Conservation (phyloP, 2,113 vertebrate genomes). For the Leptobrachium ailaonicum region DNA sequence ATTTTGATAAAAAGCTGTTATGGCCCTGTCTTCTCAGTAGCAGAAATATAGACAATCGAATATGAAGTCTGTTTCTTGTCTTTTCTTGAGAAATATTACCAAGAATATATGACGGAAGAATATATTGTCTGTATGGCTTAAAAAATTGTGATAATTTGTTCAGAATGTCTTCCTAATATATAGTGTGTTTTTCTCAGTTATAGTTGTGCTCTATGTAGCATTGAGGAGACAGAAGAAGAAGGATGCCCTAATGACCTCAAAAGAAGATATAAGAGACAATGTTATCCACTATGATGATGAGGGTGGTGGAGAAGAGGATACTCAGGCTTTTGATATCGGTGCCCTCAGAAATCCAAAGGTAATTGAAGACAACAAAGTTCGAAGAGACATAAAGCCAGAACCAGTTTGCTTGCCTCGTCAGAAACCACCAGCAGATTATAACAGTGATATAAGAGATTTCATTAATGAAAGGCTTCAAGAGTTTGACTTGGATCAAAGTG, state of each 20-base stretch:
- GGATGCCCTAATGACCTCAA: conserved; percentile 95
- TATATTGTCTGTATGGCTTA: too few relatives aligned
- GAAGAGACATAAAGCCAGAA: conserved; percentile 93
- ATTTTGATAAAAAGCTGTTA: too few relatives aligned
- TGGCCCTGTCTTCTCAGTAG: too few relatives aligned
- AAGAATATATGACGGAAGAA: too few relatives aligned
- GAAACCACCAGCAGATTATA: conserved; percentile 73
- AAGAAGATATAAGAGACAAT: conserved; percentile 96
- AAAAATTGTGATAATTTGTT: too few relatives aligned
- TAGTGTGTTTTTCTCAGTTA: conserved; percentile 72
- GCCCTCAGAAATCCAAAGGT: conserved; percentile 93
- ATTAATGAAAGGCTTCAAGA: conserved; percentile 87
- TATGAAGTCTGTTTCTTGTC: too few relatives aligned
- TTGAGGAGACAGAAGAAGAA: conserved; percentile 92
- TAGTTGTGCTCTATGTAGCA: conserved; percentile 93
- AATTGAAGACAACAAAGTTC: conserved; percentile 86
- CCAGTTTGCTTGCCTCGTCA: conserved; percentile 65
- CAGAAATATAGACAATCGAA: too few relatives aligned
- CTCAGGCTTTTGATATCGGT: conserved; percentile 96
- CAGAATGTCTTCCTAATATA: background rate
- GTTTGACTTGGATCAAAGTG: conserved; percentile 82
- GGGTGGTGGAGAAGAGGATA: conserved; percentile 96
- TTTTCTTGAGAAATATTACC: too few relatives aligned
- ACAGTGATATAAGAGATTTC: conserved; percentile 89
- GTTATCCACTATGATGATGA: conserved; percentile 98